Evolutionary conservation across 2,888 invertebrate genomes (phyloP), one percentile per base, ranked within the genome.

Genomic region (Melitaea athalia): DNA sequence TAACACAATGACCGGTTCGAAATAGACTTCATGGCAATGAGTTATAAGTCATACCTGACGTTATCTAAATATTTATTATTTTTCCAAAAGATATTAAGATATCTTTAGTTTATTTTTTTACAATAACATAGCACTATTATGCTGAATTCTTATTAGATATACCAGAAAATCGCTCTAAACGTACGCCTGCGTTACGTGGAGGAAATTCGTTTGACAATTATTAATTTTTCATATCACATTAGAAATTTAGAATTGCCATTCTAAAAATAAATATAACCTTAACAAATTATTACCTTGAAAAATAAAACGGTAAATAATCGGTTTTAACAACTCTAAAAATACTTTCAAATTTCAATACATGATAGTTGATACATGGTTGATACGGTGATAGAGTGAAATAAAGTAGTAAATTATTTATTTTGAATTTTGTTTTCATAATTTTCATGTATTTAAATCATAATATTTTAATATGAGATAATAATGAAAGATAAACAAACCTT

Each of bases 141-240:
- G 63, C 62, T 66, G 63, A 67, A 60, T 50, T 72, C 74, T 76
- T 70, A 75, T 69, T 64, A 75, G 66, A 75, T 74, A 72, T 72
- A 73, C 69, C 38, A 65, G 72, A 70, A 69, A 78, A 78, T 74
- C 68, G 70, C 75, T 76, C 75, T 75, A 79, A 81, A 77, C 74
- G 73, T 77, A 81, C 79, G 79, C 83, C 80, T 77, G 73, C 81
- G 78, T 85, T 88, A 90, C 90, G 90, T 91, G 90, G 90, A 89
- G 85, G 81, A 84, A 81, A 84, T 74, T 76, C 75, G 85, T 85
- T 85, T 81, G 86, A 79, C 81, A 79, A n/a, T n/a, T n/a, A n/a
- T n/a, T n/a, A n/a, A n/a, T n/a, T n/a, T n/a, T n/a, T n/a, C n/a
- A n/a, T n/a, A n/a, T n/a, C n/a, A n/a, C n/a, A n/a, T n/a, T n/a